Percentiles rank a stretch among this genome's conserved stretches.
phyloP scores from a whole-genome alignment of 1,140 invertebrate genomes.

The Elymnias hypermnestra region DNA sequence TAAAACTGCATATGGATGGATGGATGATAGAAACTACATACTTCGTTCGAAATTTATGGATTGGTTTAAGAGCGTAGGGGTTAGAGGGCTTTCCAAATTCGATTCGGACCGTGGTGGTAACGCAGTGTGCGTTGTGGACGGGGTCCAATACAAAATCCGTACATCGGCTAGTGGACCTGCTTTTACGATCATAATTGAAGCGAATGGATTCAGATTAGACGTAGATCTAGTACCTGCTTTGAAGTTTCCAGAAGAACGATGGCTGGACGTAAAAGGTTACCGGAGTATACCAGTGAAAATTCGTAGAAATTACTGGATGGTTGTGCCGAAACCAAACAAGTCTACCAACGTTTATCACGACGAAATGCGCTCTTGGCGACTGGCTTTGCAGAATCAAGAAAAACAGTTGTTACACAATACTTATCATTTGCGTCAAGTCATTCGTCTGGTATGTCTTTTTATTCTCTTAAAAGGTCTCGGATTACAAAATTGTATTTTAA shows the following conservation, averaged over 20 bases:
- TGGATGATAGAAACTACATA: conserved; percentile 42
- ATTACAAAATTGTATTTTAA: too few species aligned
- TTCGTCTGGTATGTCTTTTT: conserved; percentile 41
- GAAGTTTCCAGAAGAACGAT: conserved; percentile 45
- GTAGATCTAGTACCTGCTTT: conserved; percentile 71
- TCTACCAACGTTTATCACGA: conserved; percentile 18
- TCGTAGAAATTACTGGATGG: conserved; percentile 35
- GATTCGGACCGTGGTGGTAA: background rate
- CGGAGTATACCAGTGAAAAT: conserved; percentile 28
- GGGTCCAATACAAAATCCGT: conserved; percentile 29
- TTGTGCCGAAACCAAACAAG: conserved; percentile 50
- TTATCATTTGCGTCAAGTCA: conserved; percentile 32
- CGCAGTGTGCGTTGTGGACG: conserved; percentile 20
- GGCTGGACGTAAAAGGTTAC: conserved; percentile 33
- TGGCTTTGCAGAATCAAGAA: conserved; percentile 51
- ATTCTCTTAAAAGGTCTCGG: background rate
- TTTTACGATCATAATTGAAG: conserved; percentile 52
- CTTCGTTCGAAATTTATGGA: conserved; percentile 48
- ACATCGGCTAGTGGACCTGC: conserved; percentile 64
- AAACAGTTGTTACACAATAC: conserved; percentile 36
- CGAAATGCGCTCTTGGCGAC: conserved; percentile 42
- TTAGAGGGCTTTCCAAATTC: conserved; percentile 34
- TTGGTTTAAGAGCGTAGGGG: conserved; percentile 63
- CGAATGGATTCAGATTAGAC: conserved; percentile 33
- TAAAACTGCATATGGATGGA: conserved; percentile 39